phyloP scores from a whole-genome alignment of 2,113 vertebrate genomes.

The Embiotoca jacksoni region DNA sequence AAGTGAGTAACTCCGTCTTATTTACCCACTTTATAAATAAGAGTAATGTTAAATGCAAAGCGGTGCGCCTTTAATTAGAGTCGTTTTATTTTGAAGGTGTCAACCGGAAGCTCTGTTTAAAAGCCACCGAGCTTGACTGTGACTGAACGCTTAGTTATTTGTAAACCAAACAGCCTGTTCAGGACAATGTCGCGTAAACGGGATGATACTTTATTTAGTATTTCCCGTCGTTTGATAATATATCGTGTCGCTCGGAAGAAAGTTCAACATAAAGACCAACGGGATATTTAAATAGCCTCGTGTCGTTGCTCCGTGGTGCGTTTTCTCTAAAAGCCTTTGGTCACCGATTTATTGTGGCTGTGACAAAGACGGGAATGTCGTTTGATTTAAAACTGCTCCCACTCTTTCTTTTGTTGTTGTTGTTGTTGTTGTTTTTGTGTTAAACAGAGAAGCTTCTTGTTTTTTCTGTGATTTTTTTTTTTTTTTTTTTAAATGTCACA shows the following conservation, averaged over 20 bases:
- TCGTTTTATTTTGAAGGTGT: slow-evolving; percentile 33
- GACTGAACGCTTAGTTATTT: not conserved
- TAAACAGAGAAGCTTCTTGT: not conserved
- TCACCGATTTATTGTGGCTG: not conserved
- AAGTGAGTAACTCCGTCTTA: too few relatives aligned
- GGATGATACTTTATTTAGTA: accelerated
- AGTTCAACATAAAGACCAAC: too few relatives aligned
- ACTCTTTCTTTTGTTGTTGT: not conserved
- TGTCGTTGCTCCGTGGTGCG: not conserved
- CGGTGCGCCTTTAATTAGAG: accelerated
- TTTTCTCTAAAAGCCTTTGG: not conserved
- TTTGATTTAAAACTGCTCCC: not conserved
- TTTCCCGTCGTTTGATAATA: not conserved
- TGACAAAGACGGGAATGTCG: not conserved
- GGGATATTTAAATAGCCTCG: not conserved
- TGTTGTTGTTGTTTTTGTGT: not conserved
- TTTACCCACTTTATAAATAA: too few relatives aligned
- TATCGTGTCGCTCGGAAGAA: not conserved
- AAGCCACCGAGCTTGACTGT: not conserved
- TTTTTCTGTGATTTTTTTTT: not conserved
- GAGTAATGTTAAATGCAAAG: not conserved
- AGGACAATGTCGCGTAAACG: accelerated
- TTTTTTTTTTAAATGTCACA: not conserved
- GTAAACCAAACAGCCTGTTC: not conserved
- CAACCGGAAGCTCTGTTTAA: slow-evolving; percentile 27